These are phyloP conservation scores for Cacoxenus indagator DNA, from an alignment of 2,888 invertebrate species.

Conservation along the genomic window DNA sequence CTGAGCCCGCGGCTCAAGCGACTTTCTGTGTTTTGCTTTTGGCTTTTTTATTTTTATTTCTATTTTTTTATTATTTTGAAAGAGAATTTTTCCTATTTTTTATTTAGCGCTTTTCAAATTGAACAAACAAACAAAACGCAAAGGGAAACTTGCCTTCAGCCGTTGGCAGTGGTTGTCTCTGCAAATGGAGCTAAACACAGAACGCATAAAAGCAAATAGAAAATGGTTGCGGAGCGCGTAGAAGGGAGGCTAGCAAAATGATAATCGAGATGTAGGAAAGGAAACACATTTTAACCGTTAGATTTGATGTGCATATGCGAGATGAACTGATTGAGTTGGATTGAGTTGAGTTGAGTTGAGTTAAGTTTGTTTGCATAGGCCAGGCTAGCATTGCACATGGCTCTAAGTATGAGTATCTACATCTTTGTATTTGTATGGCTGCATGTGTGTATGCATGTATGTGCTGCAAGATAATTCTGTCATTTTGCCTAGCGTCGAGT, in stretches of 20 bases:
- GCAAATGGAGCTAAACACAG: background rate
- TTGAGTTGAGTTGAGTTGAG: background rate
- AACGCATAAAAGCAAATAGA: conserved; percentile 9
- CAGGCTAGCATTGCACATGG: no score
- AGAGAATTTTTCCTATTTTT: background rate
- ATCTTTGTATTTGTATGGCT: no score
- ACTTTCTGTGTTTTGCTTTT: background rate
- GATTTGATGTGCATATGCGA: background rate
- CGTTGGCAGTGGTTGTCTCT: background rate
- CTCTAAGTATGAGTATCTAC: no score
- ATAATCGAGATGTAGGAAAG: background rate
- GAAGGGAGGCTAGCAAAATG: background rate
- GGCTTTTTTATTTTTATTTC: background rate
- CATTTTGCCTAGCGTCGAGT: background rate
- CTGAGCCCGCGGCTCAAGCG: no score
- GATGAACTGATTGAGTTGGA: conserved; percentile 8
- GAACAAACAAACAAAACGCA: conserved; percentile 13
- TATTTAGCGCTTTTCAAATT: conserved; percentile 23
- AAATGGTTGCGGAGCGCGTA: background rate
- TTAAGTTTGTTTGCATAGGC: background rate
- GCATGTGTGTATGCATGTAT: background rate
- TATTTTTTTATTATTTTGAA: background rate
- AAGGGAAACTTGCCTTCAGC: background rate
- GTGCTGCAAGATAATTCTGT: background rate
- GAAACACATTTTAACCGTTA: background rate